Percentiles rank a stretch among this genome's conserved stretches.
Conservation (phyloP, 2,888 invertebrate genomes). For the Drosophila mulleri region DNA sequence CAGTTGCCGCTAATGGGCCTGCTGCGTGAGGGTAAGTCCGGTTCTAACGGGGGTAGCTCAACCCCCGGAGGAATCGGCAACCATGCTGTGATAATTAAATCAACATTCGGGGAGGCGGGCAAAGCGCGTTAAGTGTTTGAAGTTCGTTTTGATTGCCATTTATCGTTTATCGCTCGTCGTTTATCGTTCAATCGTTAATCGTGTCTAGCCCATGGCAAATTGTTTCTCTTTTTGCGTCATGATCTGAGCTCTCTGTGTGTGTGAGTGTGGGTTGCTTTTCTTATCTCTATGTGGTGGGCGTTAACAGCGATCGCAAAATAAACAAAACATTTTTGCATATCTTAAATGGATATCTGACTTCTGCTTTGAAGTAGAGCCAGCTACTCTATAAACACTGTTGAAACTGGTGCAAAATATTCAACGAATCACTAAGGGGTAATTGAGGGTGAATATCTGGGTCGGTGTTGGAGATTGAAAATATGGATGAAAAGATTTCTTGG, state of each 20-base stretch:
- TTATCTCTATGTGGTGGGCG: conserved; percentile 43
- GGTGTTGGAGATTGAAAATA: background rate
- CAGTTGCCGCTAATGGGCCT: conserved; percentile 70
- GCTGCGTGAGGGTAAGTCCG: conserved; percentile 23
- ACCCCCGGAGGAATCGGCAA: conserved; percentile 40
- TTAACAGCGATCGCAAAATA: conserved; percentile 32
- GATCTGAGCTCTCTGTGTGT: conserved; percentile 4
- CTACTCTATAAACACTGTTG: background rate
- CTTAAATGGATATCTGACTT: conserved; percentile 61
- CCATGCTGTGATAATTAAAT: conserved; percentile 81
- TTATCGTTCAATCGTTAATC: conserved; percentile 46
- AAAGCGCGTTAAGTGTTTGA: conserved; percentile 65
- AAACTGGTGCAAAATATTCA: background rate
- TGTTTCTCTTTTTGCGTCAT: conserved; percentile 9
- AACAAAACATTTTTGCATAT: conserved; percentile 61
- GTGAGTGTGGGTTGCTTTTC: background rate
- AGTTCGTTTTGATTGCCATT: conserved; percentile 67
- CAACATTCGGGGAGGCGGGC: conserved; percentile 59
- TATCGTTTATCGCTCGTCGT: conserved; percentile 52
- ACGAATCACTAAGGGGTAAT: background rate
- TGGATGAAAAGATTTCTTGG: background rate
- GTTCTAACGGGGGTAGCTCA: conserved; percentile 32
- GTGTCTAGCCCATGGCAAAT: conserved; percentile 30
- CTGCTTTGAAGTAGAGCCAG: conserved; percentile 20
- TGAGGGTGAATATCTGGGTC: background rate